Base-by-base conservation (phyloP, 2,888 invertebrate species). In the Pseudeuparius sepicola region DNA sequence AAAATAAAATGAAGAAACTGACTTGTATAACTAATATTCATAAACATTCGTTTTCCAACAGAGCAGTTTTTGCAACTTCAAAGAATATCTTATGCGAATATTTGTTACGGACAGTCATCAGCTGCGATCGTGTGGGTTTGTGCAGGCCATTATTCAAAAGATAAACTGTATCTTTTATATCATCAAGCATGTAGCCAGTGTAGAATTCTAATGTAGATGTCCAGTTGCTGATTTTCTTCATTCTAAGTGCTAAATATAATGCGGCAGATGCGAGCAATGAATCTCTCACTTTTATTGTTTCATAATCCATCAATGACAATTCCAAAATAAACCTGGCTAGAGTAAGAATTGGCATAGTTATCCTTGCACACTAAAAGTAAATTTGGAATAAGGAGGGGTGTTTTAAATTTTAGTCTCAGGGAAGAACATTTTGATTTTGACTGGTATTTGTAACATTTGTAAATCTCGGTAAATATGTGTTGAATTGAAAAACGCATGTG, bases 321-420 rank as follows among this genome's bases (percentile, higher is more conserved):
- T 98, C 98, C 54, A 98, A 71, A 54, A 98, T 84, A 65, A 78
- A 98, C 42, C 98, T 77, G 15, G 94, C 93, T 53, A 97, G 65
- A 0, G 97, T 98, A 48, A 98, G 67, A 13, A 84, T 81, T 32
- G 86, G 83, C 90, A 97, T 92, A 15, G 82, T 76, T 32, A 87
- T 75, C 57, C 83, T 81, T 35, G 81, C 79, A 61, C 86, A 87
- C 79, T 86, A 56, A 13, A 61, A 57, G 48, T 20, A 29, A 38
- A 25, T n/a, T n/a, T n/a, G n/a, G n/a, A n/a, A n/a, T n/a, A n/a
- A n/a, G n/a, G n/a, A n/a, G n/a, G n/a, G n/a, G n/a, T n/a, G n/a
- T n/a, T n/a, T n/a, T n/a, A n/a, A n/a, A n/a, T n/a, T n/a, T n/a
- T n/a, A n/a, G n/a, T n/a, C n/a, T n/a, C n/a, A n/a, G n/a, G n/a